Percentiles rank a stretch among this genome's conserved stretches.
phyloP scores from a whole-genome alignment of 1,140 invertebrate species.

The Ceratina japonica region DNA sequence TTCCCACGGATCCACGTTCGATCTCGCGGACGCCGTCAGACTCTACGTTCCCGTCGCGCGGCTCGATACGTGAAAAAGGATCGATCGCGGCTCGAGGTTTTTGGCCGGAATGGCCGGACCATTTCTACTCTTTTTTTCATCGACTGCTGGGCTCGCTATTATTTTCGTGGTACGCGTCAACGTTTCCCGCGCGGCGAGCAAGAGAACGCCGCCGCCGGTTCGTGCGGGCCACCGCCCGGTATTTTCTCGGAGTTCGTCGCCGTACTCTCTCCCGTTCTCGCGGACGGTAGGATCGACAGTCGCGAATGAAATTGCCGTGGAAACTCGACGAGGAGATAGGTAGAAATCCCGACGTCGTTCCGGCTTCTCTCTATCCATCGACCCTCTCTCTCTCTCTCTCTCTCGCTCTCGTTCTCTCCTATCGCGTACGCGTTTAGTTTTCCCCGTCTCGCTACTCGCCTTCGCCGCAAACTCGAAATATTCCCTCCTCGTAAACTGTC shows the following conservation, averaged over 20 bases:
- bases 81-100: conserved; percentile 5
- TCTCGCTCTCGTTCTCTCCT: conserved; percentile 4
- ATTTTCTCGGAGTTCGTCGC: conserved; percentile 6
- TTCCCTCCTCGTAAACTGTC: conserved; percentile 15
- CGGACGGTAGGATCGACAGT: conserved; percentile 3
- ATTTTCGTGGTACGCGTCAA: conserved; percentile 6
- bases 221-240: background rate
- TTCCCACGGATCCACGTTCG: background rate
- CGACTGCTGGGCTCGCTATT: background rate
- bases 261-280: background rate
- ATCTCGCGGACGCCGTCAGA: conserved; percentile 3
- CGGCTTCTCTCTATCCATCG: background rate
- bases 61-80: background rate
- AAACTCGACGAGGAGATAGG: conserved; percentile 10
- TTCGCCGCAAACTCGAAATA: conserved; percentile 18
- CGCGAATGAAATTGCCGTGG: conserved; percentile 25
- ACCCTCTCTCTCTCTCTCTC: background rate
- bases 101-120: background rate
- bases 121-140: background rate
- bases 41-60: background rate
- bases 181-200: background rate
- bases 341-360: conserved; percentile 9
- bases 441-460: background rate
- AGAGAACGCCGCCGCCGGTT: background rate
- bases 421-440: conserved; percentile 15